A percentile compares a stretch with the other conserved stretches of the same genome.
Evolutionary conservation across 2,888 invertebrate species (phyloP).

Genomic region (Cybosia mesomella): DNA sequence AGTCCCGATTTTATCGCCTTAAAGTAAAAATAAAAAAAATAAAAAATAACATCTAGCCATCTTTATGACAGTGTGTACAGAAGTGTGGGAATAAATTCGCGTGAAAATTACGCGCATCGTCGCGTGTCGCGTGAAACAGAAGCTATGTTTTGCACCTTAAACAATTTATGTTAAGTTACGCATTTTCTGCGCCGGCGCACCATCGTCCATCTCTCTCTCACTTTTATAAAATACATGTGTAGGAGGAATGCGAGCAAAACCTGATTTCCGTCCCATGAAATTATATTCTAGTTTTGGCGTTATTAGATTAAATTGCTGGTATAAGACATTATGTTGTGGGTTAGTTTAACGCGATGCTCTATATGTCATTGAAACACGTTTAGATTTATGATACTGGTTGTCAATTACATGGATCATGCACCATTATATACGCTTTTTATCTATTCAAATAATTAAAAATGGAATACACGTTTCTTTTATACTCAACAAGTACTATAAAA

Average conservation of each 20-base stretch:
- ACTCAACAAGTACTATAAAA: background rate
- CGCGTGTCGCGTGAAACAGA: conserved; percentile 37
- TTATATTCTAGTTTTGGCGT: conserved; percentile 50
- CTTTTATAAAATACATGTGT: background rate
- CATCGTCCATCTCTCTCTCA: conserved; percentile 27
- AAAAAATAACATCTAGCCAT: background rate
- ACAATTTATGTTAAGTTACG: conserved; percentile 43
- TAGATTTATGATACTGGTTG: conserved; percentile 10
- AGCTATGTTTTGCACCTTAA: conserved; percentile 44
- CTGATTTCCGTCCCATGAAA: conserved; percentile 44
- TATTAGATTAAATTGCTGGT: conserved; percentile 53
- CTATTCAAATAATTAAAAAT: conserved; percentile 2
- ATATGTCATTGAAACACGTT: conserved; percentile 15
- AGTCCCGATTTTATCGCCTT: background rate
- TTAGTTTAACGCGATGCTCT: conserved; percentile 36
- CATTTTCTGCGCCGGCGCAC: conserved; percentile 45
- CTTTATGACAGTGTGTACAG: conserved; percentile 5
- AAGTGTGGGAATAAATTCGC: conserved; percentile 19
- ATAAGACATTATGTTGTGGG: conserved; percentile 30
- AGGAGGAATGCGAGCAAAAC: conserved; percentile 25
- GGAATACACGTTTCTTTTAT: background rate
- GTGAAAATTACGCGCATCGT: conserved; percentile 31
- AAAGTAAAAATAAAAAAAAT: conserved; percentile 3
- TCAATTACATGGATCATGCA: conserved; percentile 6
- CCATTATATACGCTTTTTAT: background rate